A percentile compares a stretch with the other conserved stretches of the same genome.
Conservation (phyloP, 2,113 vertebrate species). For the Budorcas taxicolor region DNA sequence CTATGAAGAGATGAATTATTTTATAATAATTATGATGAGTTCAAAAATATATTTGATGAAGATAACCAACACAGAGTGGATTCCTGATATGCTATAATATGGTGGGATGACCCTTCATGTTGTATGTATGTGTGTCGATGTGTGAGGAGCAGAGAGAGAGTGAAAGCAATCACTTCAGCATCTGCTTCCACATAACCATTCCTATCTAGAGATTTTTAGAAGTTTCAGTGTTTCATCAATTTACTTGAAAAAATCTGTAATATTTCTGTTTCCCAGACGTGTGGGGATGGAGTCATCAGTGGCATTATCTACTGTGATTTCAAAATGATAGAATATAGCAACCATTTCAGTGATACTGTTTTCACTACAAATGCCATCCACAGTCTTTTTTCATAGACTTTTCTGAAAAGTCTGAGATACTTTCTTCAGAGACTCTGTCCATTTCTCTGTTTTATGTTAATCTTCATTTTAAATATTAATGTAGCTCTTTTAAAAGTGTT, state of each 20-base stretch:
- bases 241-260: not conserved
- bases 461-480: not conserved
- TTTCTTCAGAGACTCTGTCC: not conserved
- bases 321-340: not conserved
- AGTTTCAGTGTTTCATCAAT: not conserved
- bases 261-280: not conserved
- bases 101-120: no score
- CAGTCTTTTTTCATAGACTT: not conserved
- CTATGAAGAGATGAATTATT: not conserved
- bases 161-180: not conserved
- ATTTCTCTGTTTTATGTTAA: not conserved
- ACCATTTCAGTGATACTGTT: not conserved
- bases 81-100: not conserved
- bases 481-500: not conserved
- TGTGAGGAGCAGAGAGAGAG: fast-evolving
- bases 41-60: not conserved
- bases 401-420: not conserved
- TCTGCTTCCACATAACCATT: not conserved
- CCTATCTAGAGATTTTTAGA: not conserved
- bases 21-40: not conserved
- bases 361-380: not conserved
- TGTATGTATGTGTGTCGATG: fast-evolving
- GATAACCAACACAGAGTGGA: not conserved
- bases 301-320: not conserved
- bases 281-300: no score